Evolutionary conservation across 2,797 vertebrate species (phyloP), one percentile per base, ranked within the genome.

Genomic region (Margarornis squamiger): DNA sequence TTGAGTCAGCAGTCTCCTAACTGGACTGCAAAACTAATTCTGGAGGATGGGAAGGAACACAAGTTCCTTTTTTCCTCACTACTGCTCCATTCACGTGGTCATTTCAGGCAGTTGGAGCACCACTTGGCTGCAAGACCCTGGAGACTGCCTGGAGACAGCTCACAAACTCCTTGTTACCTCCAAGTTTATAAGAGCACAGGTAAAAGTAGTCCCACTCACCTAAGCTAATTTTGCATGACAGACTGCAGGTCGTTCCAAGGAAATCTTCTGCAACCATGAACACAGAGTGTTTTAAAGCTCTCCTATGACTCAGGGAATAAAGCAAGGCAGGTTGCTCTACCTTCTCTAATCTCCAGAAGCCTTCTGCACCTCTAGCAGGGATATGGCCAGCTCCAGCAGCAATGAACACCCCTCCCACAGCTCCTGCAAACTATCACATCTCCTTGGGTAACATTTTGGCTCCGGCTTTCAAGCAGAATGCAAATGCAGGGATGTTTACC

Each of bases 401-500:
- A 77, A 27, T 21, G 66, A 67, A 61, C 46, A 79, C 58, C 81
- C 58, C 48, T 96, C 87, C 87, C 87, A 83, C 89, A 58, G 49
- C 65, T 86, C 72, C 85, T 66, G 54, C 58, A 92, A 66, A 27
- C 62, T 15, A 79, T 73, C 83, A 51, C 67, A 30, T 90, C 83
- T 96, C 94, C 77, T 92, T 27, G 59, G 88, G 86, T 71, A 77
- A 79, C 45, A 52, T 71, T 95, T 84, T 84, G 86, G 27, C 80
- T 85, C 55, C 1, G 34, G 39, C 45, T 91, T 85, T 84, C 92
- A 49, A 88, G 58, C 30, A 34, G 87, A 95, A 94, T 90, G 90
- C 88, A 97, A 94, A 95, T 79, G 32, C 80, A 90, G 83, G 51
- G 88, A 57, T 70, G 59, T 95, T 96, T 95, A 63, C 96, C 86